Evolutionary conservation across 2,113 vertebrate species (phyloP).

Genomic region (Erythrocercus mccallii): DNA sequence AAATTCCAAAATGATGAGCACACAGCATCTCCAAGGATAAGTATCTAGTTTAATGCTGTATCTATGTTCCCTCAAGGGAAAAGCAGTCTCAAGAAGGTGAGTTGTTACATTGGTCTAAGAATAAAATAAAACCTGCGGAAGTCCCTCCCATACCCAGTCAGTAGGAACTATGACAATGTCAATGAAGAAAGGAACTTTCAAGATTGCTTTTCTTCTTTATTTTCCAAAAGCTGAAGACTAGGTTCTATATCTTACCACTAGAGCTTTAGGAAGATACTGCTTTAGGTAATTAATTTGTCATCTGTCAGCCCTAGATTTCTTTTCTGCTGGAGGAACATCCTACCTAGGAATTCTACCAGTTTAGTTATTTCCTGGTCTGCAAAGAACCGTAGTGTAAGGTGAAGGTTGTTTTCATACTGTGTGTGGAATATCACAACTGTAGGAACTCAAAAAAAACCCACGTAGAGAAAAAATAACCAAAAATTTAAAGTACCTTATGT

Average conservation of each 20-base stretch:
- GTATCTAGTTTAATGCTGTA: neutral
- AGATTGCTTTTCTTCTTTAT: neutral
- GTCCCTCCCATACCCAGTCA: neutral
- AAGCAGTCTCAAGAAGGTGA: neutral
- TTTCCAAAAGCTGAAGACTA: neutral
- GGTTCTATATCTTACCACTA: neutral
- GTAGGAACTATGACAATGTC: neutral
- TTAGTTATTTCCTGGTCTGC: neutral
- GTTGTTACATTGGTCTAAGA: neutral
- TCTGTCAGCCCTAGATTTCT: neutral
- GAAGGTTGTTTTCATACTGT: neutral
- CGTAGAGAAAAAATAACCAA: fast-evolving
- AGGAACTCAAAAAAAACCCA: neutral
- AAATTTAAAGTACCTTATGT: neutral
- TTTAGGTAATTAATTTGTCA: neutral
- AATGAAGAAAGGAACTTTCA: neutral
- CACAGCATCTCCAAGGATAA: neutral
- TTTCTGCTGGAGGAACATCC: neutral
- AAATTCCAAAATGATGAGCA: neutral
- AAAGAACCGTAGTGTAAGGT: neutral
- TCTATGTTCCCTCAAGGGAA: neutral
- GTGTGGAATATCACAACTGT: neutral
- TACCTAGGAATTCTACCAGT: neutral
- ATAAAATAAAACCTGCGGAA: neutral
- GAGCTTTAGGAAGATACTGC: neutral